Percentiles rank a stretch among this genome's conserved stretches.
phyloP scores from a whole-genome alignment of 1,140 invertebrate species.

The Diorhabda sublineata region DNA sequence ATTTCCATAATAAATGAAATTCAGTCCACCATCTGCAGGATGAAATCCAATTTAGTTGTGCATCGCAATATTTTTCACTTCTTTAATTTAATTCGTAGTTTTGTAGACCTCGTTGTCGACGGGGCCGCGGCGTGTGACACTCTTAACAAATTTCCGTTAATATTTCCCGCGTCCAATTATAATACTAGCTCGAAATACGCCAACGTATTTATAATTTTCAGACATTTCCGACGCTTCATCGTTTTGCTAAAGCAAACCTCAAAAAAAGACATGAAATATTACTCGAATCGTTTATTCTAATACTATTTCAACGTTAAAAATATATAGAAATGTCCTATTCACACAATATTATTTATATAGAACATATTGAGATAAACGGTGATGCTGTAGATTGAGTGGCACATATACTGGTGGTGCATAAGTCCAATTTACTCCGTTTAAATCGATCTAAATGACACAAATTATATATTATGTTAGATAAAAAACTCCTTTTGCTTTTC shows the following conservation, averaged over 20 bases:
- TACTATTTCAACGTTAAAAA: neutral
- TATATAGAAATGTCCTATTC: too few species aligned
- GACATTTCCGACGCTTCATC: neutral
- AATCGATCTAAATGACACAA: too few species aligned
- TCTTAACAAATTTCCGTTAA: slow-evolving; percentile 1
- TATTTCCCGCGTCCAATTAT: slow-evolving; percentile 2
- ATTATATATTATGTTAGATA: too few species aligned
- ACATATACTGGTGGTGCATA: too few species aligned
- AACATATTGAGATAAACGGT: too few species aligned
- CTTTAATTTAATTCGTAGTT: slow-evolving; percentile 3
- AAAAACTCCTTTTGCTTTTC: too few species aligned
- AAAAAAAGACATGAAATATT: neutral
- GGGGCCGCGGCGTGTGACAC: neutral
- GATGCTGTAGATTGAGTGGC: too few species aligned
- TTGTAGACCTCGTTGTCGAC: neutral
- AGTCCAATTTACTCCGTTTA: too few species aligned
- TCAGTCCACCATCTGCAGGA: neutral
- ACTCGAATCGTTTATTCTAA: neutral
- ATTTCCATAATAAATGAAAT: neutral
- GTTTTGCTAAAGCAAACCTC: neutral
- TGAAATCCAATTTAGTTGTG: neutral
- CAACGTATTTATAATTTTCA: slow-evolving; percentile 1
- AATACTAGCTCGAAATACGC: neutral
- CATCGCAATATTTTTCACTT: neutral
- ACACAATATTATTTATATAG: too few species aligned